Evolutionary conservation across 2,797 vertebrate genomes (phyloP), one percentile per base, ranked within the genome.

Genomic region (Amniataba percoides): DNA sequence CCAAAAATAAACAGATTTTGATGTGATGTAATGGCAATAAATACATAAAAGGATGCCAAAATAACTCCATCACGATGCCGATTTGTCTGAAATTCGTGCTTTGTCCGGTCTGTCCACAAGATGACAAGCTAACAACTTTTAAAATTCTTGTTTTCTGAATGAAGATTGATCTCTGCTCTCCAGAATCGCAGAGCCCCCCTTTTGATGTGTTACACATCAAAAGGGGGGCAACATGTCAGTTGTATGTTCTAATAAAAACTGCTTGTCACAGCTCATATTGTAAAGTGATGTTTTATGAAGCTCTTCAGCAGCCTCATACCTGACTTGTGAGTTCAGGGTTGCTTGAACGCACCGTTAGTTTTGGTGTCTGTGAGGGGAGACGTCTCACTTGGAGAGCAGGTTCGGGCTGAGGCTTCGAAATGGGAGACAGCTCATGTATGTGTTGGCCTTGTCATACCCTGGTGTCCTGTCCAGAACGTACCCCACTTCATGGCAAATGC

Each of bases 401-500:
- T 48, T 11, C 40, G 59, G 31, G 45, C 34, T 64, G 9, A 27
- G 25, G 19, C 12, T 62, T 15, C 12, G 53, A 27, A 60, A 39
- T 49, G 16, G 11, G 12, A 23, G 34, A 56, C n/a, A 40, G 36
- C 56, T 67, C n/a, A 31, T 71, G 25, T 72, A 21, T 14, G 14
- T 14, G 14, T 58, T 56, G 4, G 14, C 4, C 27, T 40, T 52
- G 13, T 57, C 59, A 48, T 15, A 46, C 39, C 19, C 56, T 40
- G 21, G 10, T 60, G 27, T 53, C 51, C 39, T 61, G 43, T 46
- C 25, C 36, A 64, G 15, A 55, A 51, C 58, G 19, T 55, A 57
- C 25, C 39, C 8, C 39, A 61, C 63, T 34, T 62, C 63, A 39
- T 21, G 6, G 12, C 51, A 74, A 43, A 72, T 23, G 34, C 62